Evolutionary conservation across 35 echinoderm and acorn worm genomes (phyloP).

Genomic region (Patiria miniata): DNA sequence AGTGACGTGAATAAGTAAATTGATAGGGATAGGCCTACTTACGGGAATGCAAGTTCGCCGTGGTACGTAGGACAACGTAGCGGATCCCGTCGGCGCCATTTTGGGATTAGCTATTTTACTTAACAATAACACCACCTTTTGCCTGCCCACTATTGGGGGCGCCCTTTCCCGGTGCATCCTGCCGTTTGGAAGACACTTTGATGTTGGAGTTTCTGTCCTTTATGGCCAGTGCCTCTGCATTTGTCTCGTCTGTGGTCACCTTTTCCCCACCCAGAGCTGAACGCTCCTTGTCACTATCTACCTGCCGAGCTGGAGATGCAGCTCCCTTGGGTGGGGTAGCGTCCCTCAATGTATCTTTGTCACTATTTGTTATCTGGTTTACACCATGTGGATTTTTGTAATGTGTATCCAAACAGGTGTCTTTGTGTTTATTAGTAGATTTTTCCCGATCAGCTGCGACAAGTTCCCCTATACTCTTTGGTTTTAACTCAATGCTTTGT

Average conservation of each 20-base stretch:
- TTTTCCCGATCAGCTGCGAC: no score
- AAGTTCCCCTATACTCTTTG: background rate
- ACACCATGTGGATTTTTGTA: no score
- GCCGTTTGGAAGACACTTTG: constrained; percentile 6
- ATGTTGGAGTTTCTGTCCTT: constrained; percentile 15
- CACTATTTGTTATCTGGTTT: background rate
- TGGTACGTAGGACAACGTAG: no score
- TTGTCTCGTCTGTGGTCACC: background rate
- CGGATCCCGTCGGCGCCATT: no score
- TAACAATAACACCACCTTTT: constrained; percentile 2
- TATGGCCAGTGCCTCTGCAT: background rate
- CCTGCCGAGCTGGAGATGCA: background rate
- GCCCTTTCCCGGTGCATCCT: background rate
- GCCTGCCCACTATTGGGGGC: background rate
- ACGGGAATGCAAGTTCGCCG: no score
- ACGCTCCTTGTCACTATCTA: background rate
- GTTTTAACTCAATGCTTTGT: constrained; percentile 14
- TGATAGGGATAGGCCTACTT: no score
- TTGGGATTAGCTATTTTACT: no score
- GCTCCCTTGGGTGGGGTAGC: no score
- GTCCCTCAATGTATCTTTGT: background rate
- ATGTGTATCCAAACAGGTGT: no score
- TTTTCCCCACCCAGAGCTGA: background rate
- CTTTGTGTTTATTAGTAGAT: no score
- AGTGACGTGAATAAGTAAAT: no score